These are phyloP conservation scores for Trichopria drosophilae DNA, from an alignment of 2,888 invertebrate genomes.

Conservation along the genomic window DNA sequence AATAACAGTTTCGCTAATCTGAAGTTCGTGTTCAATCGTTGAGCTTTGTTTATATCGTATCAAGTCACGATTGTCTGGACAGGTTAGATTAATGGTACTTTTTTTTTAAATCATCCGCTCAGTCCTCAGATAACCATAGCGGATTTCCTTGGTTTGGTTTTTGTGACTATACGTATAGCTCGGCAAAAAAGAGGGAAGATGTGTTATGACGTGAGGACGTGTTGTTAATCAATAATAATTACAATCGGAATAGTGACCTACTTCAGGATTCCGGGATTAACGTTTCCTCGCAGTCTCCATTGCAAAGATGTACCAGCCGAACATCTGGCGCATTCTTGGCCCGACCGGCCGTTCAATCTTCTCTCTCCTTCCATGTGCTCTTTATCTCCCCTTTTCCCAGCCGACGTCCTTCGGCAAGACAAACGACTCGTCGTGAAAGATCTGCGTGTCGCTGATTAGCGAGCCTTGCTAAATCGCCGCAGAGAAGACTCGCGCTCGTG, in stretches of 20 bases:
- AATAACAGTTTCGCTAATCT: no score
- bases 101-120: no score
- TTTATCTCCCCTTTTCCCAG: background rate
- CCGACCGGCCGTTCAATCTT: constrained; percentile 5
- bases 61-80: no score
- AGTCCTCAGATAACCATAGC: no score
- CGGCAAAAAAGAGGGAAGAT: background rate
- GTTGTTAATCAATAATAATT: constrained; percentile 28
- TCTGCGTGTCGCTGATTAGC: constrained; percentile 17
- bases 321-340: constrained; percentile 32
- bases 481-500: no score
- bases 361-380: background rate
- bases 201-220: background rate
- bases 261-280: constrained; percentile 35
- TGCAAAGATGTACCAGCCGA: constrained; percentile 26
- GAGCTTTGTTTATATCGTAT: no score
- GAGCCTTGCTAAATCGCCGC: background rate
- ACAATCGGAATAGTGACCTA: constrained; percentile 22
- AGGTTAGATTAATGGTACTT: no score
- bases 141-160: no score
- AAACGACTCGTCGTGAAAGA: constrained; percentile 1
- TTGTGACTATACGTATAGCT: no score
- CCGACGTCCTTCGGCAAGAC: background rate
- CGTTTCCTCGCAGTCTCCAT: constrained; percentile 32
- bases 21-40: no score